Conservation (phyloP, 2,888 invertebrate genomes). For the Dolomedes plantarius region DNA sequence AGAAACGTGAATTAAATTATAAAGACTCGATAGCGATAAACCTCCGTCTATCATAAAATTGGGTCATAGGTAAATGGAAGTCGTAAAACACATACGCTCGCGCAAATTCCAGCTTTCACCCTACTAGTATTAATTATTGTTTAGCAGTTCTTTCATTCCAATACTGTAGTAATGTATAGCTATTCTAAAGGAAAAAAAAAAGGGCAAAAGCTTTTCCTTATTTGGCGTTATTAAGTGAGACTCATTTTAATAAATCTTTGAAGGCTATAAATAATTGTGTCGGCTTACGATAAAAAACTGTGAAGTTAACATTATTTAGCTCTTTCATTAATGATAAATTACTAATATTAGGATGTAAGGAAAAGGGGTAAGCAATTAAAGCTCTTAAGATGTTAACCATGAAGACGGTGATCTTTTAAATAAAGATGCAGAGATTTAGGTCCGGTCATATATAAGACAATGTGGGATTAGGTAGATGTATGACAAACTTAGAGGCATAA, state of each 20-base stretch:
- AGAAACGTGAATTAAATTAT: too few species aligned
- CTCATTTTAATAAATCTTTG: slow-evolving; percentile 4
- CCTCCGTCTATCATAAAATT: too few species aligned
- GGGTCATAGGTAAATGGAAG: too few species aligned
- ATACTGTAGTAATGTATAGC: too few species aligned
- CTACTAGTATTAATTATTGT: too few species aligned
- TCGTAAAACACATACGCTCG: too few species aligned
- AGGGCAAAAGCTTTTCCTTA: not conserved
- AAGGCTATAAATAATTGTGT: not conserved
- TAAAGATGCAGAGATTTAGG: not conserved
- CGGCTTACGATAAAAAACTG: not conserved
- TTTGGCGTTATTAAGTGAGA: not conserved
- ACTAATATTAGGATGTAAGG: not conserved
- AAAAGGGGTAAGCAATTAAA: not conserved
- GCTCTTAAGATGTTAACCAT: not conserved
- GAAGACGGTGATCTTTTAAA: not conserved
- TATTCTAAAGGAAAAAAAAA: not conserved
- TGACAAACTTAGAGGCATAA: too few species aligned
- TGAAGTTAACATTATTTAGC: not conserved
- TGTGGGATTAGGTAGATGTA: not conserved
- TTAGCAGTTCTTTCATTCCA: too few species aligned
- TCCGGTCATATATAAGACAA: not conserved
- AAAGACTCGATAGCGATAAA: too few species aligned
- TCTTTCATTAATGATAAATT: slow-evolving; percentile 8
- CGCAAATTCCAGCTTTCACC: too few species aligned